Percentiles rank a stretch among this genome's conserved stretches.
Conservation (phyloP, 64 coral and sea anemone species). For the Montipora foliosa region DNA sequence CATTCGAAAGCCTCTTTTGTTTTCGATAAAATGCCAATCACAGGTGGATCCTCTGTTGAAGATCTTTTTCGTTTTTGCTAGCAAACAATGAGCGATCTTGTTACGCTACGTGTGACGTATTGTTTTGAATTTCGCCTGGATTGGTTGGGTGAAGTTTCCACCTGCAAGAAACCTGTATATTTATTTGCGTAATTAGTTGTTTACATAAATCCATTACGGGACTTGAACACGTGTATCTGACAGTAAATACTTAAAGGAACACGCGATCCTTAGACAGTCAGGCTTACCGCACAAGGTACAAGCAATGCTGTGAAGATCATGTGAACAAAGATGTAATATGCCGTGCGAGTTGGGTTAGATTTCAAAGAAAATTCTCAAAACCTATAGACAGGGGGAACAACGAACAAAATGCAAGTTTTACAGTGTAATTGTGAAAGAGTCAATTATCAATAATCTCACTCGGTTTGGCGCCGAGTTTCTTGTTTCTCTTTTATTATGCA, state of each 20-base stretch:
- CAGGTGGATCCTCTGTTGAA: background rate
- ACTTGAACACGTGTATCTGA: slow-evolving; percentile 33
- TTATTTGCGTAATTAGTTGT: slow-evolving; percentile 1
- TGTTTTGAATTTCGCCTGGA: background rate
- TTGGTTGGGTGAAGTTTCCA: slow-evolving; percentile 16
- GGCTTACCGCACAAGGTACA: no score
- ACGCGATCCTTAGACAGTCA: background rate
- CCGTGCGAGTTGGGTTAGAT: no score
- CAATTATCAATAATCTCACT: no score
- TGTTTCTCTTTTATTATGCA: no score
- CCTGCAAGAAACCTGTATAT: slow-evolving; percentile 42
- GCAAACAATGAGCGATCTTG: slow-evolving; percentile 15
- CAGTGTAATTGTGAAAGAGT: no score
- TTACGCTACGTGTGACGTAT: slow-evolving; percentile 18
- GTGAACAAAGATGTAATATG: no score
- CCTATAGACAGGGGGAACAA: no score
- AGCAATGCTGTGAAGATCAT: no score
- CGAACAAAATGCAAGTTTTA: no score
- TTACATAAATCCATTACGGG: slow-evolving; percentile 39
- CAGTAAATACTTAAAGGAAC: background rate
- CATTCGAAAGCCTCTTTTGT: background rate
- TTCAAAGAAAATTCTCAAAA: no score
- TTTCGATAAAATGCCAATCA: slow-evolving; percentile 11
- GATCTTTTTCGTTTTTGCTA: background rate
- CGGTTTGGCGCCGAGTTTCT: no score